These are phyloP conservation scores for Pontoporia blainvillei DNA, from an alignment of 2,113 vertebrate genomes.

Conservation along the genomic window DNA sequence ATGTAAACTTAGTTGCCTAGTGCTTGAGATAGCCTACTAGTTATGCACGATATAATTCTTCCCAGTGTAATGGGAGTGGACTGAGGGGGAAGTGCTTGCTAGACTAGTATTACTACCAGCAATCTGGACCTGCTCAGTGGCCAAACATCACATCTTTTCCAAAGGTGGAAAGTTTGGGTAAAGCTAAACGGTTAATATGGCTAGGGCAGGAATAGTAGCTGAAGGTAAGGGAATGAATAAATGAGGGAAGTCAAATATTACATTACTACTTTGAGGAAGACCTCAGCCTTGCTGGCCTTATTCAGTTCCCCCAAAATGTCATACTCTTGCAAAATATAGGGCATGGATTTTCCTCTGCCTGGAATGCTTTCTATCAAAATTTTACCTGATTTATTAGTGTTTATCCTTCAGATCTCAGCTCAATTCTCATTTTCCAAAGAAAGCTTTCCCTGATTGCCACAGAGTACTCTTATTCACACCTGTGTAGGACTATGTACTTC, in stretches of 20 bases:
- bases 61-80: neutral
- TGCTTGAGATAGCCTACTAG: neutral
- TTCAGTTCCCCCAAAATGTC: neutral
- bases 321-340: neutral
- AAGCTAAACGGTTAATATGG: neutral
- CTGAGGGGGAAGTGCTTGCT: neutral
- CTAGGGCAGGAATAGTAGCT: neutral
- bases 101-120: neutral
- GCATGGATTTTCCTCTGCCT: neutral
- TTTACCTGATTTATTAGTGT: neutral
- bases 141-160: neutral
- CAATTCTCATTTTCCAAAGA: neutral
- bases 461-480: neutral
- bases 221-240: neutral
- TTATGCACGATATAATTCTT: no score
- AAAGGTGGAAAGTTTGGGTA: neutral
- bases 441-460: neutral
- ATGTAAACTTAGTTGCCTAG: neutral
- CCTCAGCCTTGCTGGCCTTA: neutral
- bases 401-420: neutral
- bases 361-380: neutral
- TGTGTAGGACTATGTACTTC: neutral
- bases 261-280: neutral
- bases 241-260: neutral
- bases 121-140: no score